Conservation (phyloP, 2,113 vertebrate genomes). For the Gavia stellata region DNA sequence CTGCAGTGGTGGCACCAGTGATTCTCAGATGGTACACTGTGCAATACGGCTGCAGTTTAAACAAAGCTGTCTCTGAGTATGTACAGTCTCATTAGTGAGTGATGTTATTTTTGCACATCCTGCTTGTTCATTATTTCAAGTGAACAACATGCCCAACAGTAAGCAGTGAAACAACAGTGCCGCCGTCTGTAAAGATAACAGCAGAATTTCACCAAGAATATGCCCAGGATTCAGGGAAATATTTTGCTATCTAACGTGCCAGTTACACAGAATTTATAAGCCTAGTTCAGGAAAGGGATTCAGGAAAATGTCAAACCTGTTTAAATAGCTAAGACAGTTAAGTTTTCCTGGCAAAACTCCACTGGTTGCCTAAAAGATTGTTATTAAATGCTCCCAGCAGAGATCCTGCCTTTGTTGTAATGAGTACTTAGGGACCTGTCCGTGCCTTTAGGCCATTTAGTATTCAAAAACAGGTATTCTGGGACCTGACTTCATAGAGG, state of each 20-base stretch:
- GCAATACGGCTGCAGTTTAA: neutral
- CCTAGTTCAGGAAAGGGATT: neutral
- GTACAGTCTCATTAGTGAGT: neutral
- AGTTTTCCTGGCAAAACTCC: slow-evolving; percentile 5
- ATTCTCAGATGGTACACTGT: neutral
- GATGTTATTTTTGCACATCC: neutral
- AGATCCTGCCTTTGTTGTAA: neutral
- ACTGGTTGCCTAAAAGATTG: neutral
- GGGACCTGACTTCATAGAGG: neutral
- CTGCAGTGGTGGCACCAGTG: neutral
- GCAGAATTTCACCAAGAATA: neutral
- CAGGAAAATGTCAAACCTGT: slow-evolving; percentile 35
- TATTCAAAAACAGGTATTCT: neutral
- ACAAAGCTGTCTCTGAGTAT: neutral
- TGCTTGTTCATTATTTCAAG: neutral
- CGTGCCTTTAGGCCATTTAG: neutral
- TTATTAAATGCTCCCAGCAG: neutral
- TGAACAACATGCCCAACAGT: neutral
- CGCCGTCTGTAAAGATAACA: neutral
- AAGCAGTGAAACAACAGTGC: neutral
- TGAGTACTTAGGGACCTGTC: neutral
- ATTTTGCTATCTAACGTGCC: neutral
- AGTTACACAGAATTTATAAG: neutral
- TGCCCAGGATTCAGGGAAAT: neutral
- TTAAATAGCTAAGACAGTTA: slow-evolving; percentile 41